Evolutionary conservation across 2,113 vertebrate species (phyloP).

Genomic region (Crotophaga sulcirostris): DNA sequence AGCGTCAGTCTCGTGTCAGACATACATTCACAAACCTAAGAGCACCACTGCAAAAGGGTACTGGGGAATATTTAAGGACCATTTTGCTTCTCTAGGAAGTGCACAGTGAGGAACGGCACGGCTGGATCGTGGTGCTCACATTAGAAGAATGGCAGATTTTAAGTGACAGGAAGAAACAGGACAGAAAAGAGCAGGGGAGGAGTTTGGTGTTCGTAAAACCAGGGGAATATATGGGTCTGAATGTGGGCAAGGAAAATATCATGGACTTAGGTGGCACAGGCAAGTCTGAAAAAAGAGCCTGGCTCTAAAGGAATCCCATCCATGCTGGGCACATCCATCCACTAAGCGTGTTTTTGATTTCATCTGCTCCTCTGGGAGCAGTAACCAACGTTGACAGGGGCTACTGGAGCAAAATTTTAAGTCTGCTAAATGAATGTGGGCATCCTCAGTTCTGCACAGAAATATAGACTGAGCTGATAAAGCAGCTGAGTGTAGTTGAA

Average conservation of each 20-base stretch:
- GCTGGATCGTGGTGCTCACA: neutral
- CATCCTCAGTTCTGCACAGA: neutral
- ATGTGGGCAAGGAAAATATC: rapidly evolving
- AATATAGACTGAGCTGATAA: neutral
- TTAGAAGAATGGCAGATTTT: neutral
- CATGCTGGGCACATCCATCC: neutral
- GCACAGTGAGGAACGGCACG: neutral
- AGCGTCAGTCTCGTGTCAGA: neutral
- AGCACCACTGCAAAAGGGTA: neutral
- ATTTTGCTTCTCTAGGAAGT: neutral
- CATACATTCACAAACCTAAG: neutral
- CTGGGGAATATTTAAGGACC: neutral
- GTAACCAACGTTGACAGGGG: neutral
- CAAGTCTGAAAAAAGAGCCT: neutral
- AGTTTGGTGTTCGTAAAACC: neutral
- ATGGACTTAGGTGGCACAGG: neutral
- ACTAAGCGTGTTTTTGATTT: rapidly evolving
- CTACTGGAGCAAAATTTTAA: neutral
- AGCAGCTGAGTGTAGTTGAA: neutral
- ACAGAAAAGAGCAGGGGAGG: neutral
- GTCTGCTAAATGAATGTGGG: neutral
- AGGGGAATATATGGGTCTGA: neutral
- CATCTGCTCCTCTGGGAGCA: neutral
- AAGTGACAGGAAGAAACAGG: neutral
- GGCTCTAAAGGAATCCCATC: neutral